Percentiles rank a stretch among this genome's conserved stretches.
These are phyloP conservation scores for Nixonia krombeini DNA, from an alignment of 1,140 invertebrate species.

Conservation along the genomic window DNA sequence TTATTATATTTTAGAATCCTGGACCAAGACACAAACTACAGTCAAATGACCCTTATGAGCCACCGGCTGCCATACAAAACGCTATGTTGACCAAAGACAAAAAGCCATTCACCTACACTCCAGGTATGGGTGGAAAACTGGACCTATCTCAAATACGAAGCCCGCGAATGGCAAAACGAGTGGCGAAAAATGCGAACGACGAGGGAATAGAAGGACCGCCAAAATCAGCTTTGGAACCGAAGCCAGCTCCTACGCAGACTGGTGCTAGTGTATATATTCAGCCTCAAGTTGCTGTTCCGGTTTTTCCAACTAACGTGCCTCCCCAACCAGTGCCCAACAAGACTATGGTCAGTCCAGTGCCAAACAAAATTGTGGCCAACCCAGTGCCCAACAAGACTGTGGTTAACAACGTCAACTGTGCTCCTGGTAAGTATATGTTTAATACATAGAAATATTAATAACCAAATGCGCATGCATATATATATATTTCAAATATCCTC, in stretches of 20 bases:
- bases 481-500: neutral
- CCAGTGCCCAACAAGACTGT: constrained; percentile 55
- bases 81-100: constrained; percentile 96
- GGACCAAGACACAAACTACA: constrained; percentile 22
- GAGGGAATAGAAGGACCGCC: constrained; percentile 69
- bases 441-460: neutral
- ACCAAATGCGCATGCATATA: neutral
- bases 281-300: constrained; percentile 79
- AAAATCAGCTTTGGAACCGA: constrained; percentile 62
- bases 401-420: constrained; percentile 50
- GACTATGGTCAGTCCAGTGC: constrained; percentile 53
- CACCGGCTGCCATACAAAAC: constrained; percentile 90
- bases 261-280: constrained; percentile 67
- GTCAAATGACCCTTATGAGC: constrained; percentile 72
- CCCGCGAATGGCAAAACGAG: constrained; percentile 88
- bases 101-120: constrained; percentile 95
- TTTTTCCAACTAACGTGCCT: constrained; percentile 76
- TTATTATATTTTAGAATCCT: constrained; percentile 10
- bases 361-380: constrained; percentile 65
- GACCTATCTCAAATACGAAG: constrained; percentile 92
- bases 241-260: constrained; percentile 65
- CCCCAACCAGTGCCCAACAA: constrained; percentile 63
- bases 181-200: constrained; percentile 79
- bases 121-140: constrained; percentile 82
- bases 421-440: constrained; percentile 41